phyloP scores from a whole-genome alignment of 2,797 vertebrate genomes.

The Tympanoctomys barrerae region DNA sequence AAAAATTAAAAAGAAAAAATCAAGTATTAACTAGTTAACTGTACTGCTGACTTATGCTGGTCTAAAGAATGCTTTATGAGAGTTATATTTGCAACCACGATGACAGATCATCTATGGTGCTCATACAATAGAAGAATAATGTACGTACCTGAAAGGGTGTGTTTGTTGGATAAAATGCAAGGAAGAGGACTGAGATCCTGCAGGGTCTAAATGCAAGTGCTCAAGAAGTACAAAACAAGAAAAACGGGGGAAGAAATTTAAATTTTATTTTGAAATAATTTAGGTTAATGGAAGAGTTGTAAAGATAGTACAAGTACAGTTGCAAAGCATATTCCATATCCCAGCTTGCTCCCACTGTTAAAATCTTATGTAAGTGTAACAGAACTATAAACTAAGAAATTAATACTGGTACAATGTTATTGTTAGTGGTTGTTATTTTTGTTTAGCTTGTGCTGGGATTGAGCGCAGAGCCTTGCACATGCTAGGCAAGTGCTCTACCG shows the following conservation, averaged over 20 bases:
- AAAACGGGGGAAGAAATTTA: not conserved
- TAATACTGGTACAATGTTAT: not conserved
- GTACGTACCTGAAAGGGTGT: not conserved
- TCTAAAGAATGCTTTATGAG: not conserved
- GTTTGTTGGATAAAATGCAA: not conserved
- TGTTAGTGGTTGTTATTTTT: not conserved
- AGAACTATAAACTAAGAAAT: not conserved
- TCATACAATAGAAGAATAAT: conserved; percentile 15
- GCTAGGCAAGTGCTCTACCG: not conserved
- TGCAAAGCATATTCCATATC: not conserved
- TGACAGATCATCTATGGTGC: not conserved
- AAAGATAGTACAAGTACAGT: not conserved
- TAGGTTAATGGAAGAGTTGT: not conserved
- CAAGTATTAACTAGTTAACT: too few relatives aligned
- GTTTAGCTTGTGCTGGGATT: not conserved
- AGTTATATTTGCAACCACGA: conserved; percentile 15
- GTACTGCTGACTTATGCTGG: too few relatives aligned
- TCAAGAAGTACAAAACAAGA: not conserved
- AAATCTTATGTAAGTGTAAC: not conserved
- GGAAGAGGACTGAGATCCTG: not conserved
- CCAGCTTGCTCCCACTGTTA: not conserved
- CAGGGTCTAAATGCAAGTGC: conserved; percentile 13
- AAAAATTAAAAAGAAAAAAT: too few relatives aligned
- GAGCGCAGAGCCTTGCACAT: not conserved
- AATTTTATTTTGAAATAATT: conserved; percentile 35